Conservation (phyloP, 2,797 vertebrate species). For the Tangara arthus region DNA sequence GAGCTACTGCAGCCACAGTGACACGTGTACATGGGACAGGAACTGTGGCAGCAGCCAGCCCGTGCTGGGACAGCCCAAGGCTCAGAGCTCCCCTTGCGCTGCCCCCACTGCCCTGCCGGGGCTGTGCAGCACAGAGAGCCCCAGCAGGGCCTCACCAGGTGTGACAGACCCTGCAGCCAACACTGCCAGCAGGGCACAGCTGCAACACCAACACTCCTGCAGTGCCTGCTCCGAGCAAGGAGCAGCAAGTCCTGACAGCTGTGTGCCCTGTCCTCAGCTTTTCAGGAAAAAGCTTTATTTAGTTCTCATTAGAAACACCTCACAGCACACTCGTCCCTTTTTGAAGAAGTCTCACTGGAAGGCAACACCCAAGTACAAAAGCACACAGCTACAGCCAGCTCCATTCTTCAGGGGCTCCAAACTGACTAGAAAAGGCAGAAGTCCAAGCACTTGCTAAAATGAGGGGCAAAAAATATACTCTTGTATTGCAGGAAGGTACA, state of each 20-base stretch:
- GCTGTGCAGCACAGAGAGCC: neutral
- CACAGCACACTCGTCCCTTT: fast-evolving
- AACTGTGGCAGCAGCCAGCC: neutral
- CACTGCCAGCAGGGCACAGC: neutral
- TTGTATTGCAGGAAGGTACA: neutral
- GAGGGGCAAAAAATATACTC: neutral
- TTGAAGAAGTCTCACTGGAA: neutral
- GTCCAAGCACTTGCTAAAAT: fast-evolving
- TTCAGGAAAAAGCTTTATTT: neutral
- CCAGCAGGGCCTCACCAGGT: neutral
- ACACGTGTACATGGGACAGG: neutral
- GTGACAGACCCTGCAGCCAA: neutral
- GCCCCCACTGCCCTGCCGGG: neutral
- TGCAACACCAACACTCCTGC: neutral
- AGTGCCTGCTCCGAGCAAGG: neutral
- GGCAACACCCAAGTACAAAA: fast-evolving
- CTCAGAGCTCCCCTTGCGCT: neutral
- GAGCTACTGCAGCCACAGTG: neutral
- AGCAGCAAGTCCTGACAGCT: neutral
- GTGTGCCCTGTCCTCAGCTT: neutral
- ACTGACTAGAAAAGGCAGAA: neutral
- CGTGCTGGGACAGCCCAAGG: fast-evolving
- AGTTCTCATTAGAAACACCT: neutral
- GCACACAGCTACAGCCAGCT: neutral
- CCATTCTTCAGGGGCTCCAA: neutral